Percentiles rank a stretch among this genome's conserved stretches.
Conservation (phyloP, 2,113 vertebrate genomes). For the Ptilonorhynchus violaceus region DNA sequence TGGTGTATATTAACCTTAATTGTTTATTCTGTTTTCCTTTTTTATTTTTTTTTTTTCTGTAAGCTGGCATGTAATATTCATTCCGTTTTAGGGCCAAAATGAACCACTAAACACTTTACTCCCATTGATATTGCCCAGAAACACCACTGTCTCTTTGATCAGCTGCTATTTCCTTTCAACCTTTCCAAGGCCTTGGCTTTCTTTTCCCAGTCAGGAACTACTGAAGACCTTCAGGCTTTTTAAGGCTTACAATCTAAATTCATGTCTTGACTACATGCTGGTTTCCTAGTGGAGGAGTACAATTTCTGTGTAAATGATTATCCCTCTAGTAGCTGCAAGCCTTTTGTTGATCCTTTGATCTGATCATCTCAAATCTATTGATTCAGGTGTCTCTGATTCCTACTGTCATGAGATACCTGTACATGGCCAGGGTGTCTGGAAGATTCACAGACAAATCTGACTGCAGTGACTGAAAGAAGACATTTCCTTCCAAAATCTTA, state of each 20-base stretch:
- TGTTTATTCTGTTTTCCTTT: neutral
- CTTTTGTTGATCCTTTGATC: neutral
- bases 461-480: neutral
- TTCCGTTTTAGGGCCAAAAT: neutral
- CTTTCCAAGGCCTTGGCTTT: neutral
- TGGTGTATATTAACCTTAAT: neutral
- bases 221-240: neutral
- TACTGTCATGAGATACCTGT: neutral
- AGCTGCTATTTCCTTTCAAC: neutral
- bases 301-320: neutral
- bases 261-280: neutral
- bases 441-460: neutral
- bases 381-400: neutral
- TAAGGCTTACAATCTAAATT: neutral
- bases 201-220: neutral
- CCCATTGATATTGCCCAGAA: neutral
- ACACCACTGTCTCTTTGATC: neutral
- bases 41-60: neutral
- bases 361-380: neutral
- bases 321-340: neutral
- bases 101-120: neutral
- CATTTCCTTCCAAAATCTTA: neutral
- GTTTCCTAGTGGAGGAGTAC: neutral
- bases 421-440: neutral
- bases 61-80: neutral